phyloP scores from a whole-genome alignment of 1,140 invertebrate genomes.

The Drosophila lacteicornis region DNA sequence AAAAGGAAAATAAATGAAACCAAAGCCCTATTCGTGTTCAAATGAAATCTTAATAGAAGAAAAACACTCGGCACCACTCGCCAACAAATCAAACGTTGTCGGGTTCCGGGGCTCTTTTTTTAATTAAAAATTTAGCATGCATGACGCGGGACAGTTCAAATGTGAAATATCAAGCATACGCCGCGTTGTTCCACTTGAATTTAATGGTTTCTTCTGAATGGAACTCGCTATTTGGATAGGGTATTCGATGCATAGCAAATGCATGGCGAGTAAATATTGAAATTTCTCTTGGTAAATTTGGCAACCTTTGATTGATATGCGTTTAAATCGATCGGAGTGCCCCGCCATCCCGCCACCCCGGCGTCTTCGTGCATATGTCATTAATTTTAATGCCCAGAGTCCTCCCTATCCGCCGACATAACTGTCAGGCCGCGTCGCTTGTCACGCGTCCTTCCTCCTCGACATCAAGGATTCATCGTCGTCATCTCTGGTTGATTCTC shows the following conservation, averaged over 20 bases:
- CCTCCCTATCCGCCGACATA: conserved; percentile 15
- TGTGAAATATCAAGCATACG: conserved; percentile 67
- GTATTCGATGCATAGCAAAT: conserved; percentile 9
- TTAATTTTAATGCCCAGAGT: conserved; percentile 67
- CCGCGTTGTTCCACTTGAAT: conserved; percentile 37
- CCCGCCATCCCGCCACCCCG: conserved; percentile 4
- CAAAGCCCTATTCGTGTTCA: conserved; percentile 11
- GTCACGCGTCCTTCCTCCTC: conserved; percentile 39
- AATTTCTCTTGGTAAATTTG: conserved; percentile 51
- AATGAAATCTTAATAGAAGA: conserved; percentile 16
- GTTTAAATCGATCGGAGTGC: conserved; percentile 58
- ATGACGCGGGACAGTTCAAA: conserved; percentile 33
- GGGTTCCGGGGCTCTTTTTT: conserved; percentile 18
- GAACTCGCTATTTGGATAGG: conserved; percentile 38
- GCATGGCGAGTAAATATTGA: conserved; percentile 65
- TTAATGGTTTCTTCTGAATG: conserved; percentile 30
- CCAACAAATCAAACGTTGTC: conserved; percentile 27
- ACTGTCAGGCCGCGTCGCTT: conserved; percentile 40
- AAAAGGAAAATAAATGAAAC: conserved; percentile 8
- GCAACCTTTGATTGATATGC: conserved; percentile 68
- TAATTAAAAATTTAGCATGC: conserved; percentile 59
- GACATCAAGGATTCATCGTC: conserved; percentile 21
- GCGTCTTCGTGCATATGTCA: conserved; percentile 52
- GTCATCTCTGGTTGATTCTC: conserved; percentile 20
- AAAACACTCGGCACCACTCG: conserved; percentile 9